Percentiles rank a stretch among this genome's conserved stretches.
These are phyloP conservation scores for Lydus trimaculatus DNA, from an alignment of 2,888 invertebrate genomes.

Conservation along the genomic window DNA sequence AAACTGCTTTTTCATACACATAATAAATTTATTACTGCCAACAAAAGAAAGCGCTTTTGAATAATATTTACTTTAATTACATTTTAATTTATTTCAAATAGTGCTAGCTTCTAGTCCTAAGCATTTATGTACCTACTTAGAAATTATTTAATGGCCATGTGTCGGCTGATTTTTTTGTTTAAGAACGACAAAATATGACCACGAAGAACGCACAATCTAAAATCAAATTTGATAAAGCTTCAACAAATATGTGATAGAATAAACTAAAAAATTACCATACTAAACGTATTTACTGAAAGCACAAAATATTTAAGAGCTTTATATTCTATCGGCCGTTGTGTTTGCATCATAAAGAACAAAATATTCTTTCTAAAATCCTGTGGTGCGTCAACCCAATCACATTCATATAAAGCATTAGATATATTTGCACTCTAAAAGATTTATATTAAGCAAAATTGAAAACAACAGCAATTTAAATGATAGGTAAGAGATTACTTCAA, in stretches of 20 bases:
- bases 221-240: slow-evolving; percentile 4
- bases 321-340: slow-evolving; percentile 14
- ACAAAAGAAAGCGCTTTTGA: too few relatives aligned
- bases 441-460: background rate
- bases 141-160: background rate
- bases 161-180: background rate
- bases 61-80: too few relatives aligned
- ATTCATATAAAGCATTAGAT: slow-evolving; percentile 14
- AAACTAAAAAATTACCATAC: slow-evolving; percentile 3
- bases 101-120: too few relatives aligned
- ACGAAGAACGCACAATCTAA: slow-evolving; percentile 17
- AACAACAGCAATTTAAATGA: background rate
- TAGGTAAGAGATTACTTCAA: slow-evolving; percentile 1
- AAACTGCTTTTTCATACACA: too few relatives aligned
- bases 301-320: slow-evolving; percentile 12
- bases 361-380: slow-evolving; percentile 12
- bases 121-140: background rate
- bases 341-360: slow-evolving; percentile 14
- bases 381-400: slow-evolving; percentile 7
- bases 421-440: slow-evolving; percentile 17
- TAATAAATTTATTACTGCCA: too few relatives aligned
- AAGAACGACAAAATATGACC: slow-evolving; percentile 21
- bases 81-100: too few relatives aligned
- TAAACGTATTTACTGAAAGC: slow-evolving; percentile 16
- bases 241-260: background rate